These are phyloP conservation scores for Regulus satrapa DNA, from an alignment of 2,113 vertebrate genomes.

Conservation along the genomic window DNA sequence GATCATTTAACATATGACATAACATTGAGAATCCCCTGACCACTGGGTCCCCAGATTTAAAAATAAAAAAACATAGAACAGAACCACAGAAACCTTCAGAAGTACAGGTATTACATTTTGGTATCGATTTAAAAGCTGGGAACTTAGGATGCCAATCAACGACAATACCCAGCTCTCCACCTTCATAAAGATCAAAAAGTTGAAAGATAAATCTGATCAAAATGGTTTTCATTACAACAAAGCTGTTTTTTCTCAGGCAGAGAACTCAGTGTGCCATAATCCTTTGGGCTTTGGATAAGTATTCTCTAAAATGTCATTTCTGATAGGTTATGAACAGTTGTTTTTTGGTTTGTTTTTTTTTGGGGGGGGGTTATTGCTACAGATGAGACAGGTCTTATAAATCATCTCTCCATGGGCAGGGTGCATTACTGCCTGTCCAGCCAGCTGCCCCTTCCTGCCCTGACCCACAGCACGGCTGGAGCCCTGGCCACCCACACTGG, in stretches of 20 bases:
- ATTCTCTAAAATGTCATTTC: background rate
- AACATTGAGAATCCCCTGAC: background rate
- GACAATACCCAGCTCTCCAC: background rate
- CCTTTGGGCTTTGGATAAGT: background rate
- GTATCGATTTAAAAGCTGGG: background rate
- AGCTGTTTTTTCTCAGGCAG: background rate
- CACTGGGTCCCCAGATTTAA: background rate
- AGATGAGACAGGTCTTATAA: background rate
- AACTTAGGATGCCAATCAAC: background rate
- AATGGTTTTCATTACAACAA: background rate
- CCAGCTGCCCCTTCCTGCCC: background rate
- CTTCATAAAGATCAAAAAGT: background rate
- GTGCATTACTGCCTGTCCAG: background rate
- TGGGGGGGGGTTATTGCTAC: fast-evolving
- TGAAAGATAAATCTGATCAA: background rate
- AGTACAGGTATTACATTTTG: background rate
- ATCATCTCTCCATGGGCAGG: background rate
- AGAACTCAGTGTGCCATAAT: background rate
- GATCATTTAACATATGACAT: background rate
- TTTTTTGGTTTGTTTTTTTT: no score
- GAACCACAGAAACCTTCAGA: background rate
- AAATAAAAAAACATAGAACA: background rate
- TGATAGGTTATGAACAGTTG: background rate
- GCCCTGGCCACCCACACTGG: no score
- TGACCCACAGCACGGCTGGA: no score